Base-by-base conservation (phyloP, 2,797 vertebrate species). In the Enteromius afrohamiltoni region DNA sequence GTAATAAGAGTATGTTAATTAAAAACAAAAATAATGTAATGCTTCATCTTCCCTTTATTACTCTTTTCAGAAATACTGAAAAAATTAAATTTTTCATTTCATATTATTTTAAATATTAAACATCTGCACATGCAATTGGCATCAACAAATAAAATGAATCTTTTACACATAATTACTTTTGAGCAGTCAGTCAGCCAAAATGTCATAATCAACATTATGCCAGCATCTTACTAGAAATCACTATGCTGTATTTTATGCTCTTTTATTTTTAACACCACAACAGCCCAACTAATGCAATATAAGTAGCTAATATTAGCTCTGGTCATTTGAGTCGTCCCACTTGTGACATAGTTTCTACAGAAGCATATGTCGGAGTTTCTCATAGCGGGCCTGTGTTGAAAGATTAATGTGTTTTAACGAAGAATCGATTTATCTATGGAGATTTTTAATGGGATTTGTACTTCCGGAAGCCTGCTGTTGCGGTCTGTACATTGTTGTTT, bases 361-460 rank as follows among this genome's bases (percentile, higher is more conserved):
- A 17, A 51, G 17, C 29, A 14, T 37, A 31, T 31, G 49, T 74
- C 49, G 2, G 19, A 21, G 5, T 9, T 23, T 58, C 51, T 23
- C 51, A 6, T 4, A 21, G 14, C 21, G 23, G 31, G 31, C 23
- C 73, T 37, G 47, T 73, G 45, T 49, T 51, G 29, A 74, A 13
- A 53, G 47, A n/a, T 74, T 71, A 9, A n/a, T 42, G 6, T 47
- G 1, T 51, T 73, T 31, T 13, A 64, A 31, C 60, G 17, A 11
- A 31, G 29, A 8, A 17, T 64, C 14, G 14, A 16, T 31, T 29
- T 6, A 19, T 51, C 69, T 19, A 73, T 73, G 45, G 26, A 73
- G 70, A 31, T 73, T 34, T 74, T 53, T n/a, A 58, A 58, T 40
- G 53, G 51, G 73, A 40, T 58, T 40, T 58, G n/a, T 40, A 60